Evolutionary conservation across 2,113 vertebrate species (phyloP).

Genomic region (Tricholaema leucomelas): DNA sequence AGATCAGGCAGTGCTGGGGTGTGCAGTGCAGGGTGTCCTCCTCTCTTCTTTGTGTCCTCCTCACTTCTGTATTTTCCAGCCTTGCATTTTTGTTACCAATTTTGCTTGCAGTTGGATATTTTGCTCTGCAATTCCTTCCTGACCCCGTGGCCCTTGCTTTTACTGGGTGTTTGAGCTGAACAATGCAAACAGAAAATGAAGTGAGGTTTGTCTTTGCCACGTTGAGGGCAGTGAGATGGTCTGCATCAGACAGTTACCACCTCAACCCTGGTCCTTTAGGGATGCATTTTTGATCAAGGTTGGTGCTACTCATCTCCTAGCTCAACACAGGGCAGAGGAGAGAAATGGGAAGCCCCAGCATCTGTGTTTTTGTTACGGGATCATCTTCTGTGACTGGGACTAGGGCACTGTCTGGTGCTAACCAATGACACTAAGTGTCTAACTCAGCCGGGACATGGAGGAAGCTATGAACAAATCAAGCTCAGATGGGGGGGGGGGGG

Average conservation of each 20-base stretch:
- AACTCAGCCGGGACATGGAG: rapidly evolving
- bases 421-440: no score
- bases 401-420: neutral
- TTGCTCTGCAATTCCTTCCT: slow-evolving; percentile 63
- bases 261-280: slow-evolving; percentile 51
- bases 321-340: neutral
- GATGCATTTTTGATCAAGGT: slow-evolving; percentile 51
- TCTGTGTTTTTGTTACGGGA: neutral
- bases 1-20: rapidly evolving
- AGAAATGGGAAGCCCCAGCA: neutral
- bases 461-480: neutral
- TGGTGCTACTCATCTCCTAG: slow-evolving; percentile 64
- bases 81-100: neutral
- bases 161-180: slow-evolving; percentile 66
- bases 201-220: slow-evolving; percentile 51
- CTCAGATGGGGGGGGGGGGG: neutral
- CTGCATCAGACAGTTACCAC: slow-evolving; percentile 57
- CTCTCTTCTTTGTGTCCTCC: neutral
- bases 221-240: neutral
- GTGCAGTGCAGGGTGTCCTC: neutral
- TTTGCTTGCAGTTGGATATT: neutral
- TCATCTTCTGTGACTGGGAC: neutral
- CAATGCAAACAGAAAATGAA: slow-evolving; percentile 76
- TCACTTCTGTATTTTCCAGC: neutral
- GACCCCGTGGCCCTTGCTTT: slow-evolving; percentile 65